A percentile compares a stretch with the other conserved stretches of the same genome.
Evolutionary conservation across 2,888 invertebrate species (phyloP).

Genomic region (Phengaris arion): DNA sequence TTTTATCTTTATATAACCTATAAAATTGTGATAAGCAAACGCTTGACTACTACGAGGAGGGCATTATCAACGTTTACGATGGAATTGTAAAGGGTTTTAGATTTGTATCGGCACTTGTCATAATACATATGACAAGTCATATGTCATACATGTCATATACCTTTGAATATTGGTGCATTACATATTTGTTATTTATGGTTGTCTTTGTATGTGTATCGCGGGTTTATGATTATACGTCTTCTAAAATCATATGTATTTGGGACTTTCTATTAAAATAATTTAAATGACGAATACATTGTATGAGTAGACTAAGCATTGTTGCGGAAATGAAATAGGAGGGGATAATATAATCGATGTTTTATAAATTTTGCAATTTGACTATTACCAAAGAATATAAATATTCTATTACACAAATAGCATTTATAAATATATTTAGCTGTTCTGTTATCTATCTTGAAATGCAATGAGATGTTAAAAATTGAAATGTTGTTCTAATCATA

Average conservation of each 20-base stretch:
- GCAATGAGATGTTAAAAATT: conserved; percentile 2
- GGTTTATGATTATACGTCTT: not conserved
- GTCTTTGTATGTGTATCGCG: not conserved
- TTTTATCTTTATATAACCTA: conserved; percentile 35
- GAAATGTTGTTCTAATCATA: conserved; percentile 12
- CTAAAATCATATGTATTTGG: not conserved
- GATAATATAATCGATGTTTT: no score
- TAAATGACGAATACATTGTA: no score
- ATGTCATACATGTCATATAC: not conserved
- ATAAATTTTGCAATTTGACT: no score
- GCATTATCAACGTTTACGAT: conserved; percentile 16
- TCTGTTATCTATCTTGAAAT: not conserved
- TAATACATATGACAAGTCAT: not conserved
- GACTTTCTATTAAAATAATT: not conserved
- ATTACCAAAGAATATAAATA: no score
- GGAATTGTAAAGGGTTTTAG: conserved; percentile 18
- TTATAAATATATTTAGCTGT: not conserved
- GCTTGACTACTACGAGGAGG: conserved; percentile 22
- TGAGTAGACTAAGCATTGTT: no score
- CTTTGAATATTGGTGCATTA: not conserved
- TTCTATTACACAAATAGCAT: no score
- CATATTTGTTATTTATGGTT: not conserved
- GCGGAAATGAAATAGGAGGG: no score
- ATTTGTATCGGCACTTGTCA: conserved; percentile 14
- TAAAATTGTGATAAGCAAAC: conserved; percentile 14